Percentiles rank a stretch among this genome's conserved stretches.
Evolutionary conservation across 2,113 vertebrate species (phyloP).

Genomic region (Bubalus kerabau): DNA sequence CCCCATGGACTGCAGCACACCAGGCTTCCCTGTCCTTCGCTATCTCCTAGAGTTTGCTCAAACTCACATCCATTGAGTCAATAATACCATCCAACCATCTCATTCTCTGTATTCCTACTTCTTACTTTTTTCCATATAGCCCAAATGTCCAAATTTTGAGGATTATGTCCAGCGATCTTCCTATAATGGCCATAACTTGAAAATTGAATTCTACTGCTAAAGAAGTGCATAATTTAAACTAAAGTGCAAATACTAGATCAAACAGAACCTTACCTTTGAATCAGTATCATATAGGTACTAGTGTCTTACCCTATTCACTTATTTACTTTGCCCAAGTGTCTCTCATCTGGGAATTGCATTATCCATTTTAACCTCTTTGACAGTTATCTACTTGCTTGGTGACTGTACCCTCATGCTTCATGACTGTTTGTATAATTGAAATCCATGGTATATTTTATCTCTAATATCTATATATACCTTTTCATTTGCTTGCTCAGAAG

Average conservation of each 20-base stretch:
- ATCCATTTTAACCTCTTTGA: background rate
- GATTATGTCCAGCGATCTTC: background rate
- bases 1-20: background rate
- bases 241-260: background rate
- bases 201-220: background rate
- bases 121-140: background rate
- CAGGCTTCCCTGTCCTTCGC: background rate
- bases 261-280: background rate
- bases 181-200: background rate
- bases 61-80: background rate
- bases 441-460: background rate
- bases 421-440: background rate
- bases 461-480: background rate
- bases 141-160: background rate
- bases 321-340: background rate
- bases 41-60: background rate
- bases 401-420: background rate
- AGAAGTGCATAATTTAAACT: background rate
- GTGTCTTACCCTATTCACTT: background rate
- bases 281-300: background rate
- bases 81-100: background rate
- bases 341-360: background rate
- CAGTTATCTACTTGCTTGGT: background rate
- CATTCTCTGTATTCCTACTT: background rate
- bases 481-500: background rate